Conservation (phyloP, 2,797 vertebrate genomes). For the Onychomys leucogaster region DNA sequence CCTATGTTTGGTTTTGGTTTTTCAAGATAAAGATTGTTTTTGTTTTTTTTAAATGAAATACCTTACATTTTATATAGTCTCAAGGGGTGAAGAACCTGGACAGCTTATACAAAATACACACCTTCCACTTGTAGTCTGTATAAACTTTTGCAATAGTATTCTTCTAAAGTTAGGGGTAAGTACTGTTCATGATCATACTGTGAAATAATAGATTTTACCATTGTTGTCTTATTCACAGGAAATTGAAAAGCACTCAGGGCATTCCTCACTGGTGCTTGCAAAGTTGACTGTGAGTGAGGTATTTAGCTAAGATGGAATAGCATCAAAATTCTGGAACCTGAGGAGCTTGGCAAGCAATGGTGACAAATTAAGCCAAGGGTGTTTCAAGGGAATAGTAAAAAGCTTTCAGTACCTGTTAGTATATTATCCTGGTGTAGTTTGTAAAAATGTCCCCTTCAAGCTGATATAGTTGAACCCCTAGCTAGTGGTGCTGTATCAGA, state of each 20-base stretch:
- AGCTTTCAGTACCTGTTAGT: neutral
- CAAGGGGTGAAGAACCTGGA: neutral
- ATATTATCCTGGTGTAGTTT: neutral
- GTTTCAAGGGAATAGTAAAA: neutral
- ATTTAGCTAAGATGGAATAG: neutral
- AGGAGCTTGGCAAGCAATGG: neutral
- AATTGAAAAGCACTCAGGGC: neutral
- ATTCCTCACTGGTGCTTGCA: neutral
- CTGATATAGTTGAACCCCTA: neutral
- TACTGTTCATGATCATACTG: neutral
- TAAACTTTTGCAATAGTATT: slow-evolving; percentile 16
- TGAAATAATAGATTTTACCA: neutral
- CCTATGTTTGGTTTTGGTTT: neutral
- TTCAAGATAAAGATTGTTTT: neutral
- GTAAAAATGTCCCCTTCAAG: neutral
- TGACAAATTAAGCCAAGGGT: neutral
- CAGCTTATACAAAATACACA: neutral
- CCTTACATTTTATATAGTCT: slow-evolving; percentile 37
- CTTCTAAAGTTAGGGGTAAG: slow-evolving; percentile 3
- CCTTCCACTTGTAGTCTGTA: neutral
- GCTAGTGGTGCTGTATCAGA: neutral
- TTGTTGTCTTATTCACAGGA: neutral
- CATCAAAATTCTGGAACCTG: neutral
- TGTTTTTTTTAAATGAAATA: neutral
- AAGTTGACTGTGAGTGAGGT: neutral